Conservation (phyloP, 53 echinoderm and acorn worm species). For the Actinopyga echinites region DNA sequence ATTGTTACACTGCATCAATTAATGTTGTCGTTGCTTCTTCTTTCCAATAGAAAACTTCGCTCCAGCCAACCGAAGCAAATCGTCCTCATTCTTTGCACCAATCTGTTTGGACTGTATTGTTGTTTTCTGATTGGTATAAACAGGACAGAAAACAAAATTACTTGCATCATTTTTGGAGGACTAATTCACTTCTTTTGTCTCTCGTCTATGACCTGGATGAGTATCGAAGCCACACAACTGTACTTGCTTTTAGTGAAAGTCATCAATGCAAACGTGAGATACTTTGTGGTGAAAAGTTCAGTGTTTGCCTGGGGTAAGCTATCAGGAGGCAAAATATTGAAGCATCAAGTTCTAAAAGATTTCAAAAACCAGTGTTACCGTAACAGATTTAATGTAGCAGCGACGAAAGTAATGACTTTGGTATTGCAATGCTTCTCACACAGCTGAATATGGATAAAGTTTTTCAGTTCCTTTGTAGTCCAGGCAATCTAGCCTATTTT, state of each 20-base stretch:
- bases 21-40: too few relatives aligned
- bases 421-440: too few relatives aligned
- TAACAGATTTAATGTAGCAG: too few relatives aligned
- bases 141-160: background rate
- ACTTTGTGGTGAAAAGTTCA: background rate
- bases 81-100: conserved; percentile 16
- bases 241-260: conserved; percentile 34
- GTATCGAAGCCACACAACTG: conserved; percentile 23
- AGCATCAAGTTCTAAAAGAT: too few relatives aligned
- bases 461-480: too few relatives aligned
- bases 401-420: too few relatives aligned
- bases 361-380: too few relatives aligned
- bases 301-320: conserved; percentile 15
- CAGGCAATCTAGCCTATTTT: too few relatives aligned
- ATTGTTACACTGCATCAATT: too few relatives aligned
- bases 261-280: background rate
- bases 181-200: conserved; percentile 37
- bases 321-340: too few relatives aligned
- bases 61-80: conserved; percentile 34
- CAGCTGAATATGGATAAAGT: too few relatives aligned
- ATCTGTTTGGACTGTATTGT: conserved; percentile 6
- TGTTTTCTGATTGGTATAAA: conserved; percentile 28
- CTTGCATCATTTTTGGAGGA: background rate
- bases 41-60: conserved; percentile 28
- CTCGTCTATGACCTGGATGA: conserved; percentile 40